Conservation (phyloP, 2,113 vertebrate genomes). For the Gavia stellata region DNA sequence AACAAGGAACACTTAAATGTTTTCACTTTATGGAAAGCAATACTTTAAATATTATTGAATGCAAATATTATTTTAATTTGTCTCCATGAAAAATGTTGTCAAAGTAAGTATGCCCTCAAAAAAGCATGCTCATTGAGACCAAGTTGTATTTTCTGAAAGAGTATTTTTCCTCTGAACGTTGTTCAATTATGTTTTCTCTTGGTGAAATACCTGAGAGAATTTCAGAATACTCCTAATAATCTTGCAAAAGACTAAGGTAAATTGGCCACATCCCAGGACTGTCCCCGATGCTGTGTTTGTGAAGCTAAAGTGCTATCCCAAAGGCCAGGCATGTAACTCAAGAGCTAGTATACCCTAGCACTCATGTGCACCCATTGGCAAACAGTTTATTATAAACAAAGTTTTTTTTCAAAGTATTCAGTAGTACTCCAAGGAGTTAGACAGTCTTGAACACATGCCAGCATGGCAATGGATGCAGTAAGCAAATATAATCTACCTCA, state of each 20-base stretch:
- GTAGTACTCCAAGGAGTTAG: constrained; percentile 26
- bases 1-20: not conserved
- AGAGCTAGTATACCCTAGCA: not conserved
- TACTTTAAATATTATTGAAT: not conserved
- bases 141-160: not conserved
- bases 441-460: constrained; percentile 9
- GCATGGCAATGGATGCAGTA: constrained; percentile 11
- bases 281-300: not conserved
- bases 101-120: not conserved
- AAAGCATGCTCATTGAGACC: not conserved
- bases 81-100: not conserved
- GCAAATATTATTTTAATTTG: not conserved
- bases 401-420: not conserved
- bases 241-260: not conserved
- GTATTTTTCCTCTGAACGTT: not conserved
- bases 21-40: not conserved
- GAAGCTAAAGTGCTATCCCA: not conserved
- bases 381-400: constrained; percentile 19
- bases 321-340: not conserved
- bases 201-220: not conserved
- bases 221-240: not conserved
- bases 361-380: not conserved
- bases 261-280: not conserved
- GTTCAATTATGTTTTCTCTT: not conserved
- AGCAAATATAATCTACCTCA: constrained; percentile 42